Base-by-base conservation (phyloP, 2,888 invertebrate genomes). In the Marronus borbonicus region DNA sequence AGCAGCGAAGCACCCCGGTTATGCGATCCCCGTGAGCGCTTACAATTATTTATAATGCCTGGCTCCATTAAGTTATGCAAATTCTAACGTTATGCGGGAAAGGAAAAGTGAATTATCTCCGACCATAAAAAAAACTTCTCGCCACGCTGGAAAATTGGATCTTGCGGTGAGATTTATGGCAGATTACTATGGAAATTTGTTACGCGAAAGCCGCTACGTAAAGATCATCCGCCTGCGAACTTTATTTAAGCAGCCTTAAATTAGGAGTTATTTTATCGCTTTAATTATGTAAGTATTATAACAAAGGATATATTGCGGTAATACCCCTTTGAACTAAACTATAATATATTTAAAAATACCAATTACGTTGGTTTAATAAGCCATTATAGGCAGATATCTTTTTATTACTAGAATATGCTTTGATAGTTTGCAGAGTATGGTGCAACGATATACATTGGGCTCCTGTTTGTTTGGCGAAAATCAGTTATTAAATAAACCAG, bases 101-200 rank as follows among this genome's bases (percentile, higher is more conserved):
- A 77, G 70, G 36, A 72, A 77, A 62, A 69, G 77, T 77, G 70
- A 77, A 72, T 70, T 77, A 77, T 72, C 49, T 72, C 52, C 52
- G 52, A 31, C 70, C 31, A 44, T 72, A 77, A 69, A 77, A 81
- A 81, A 20, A 55, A 80, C 79, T 81, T 78, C 81, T 72, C 39
- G 60, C 78, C 76, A 78, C 72, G 82, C 80, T 81, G 83, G 84
- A 84, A 84, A 84, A 84, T 84, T 84, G 84, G 84, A 84, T 84
- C 83, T 83, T 81, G 83, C 81, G 83, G 79, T 80, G 81, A 83
- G 84, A 84, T 84, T 84, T 84, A 84, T 84, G 80, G 83, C 79
- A 83, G 83, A 84, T 84, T 84, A 84, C 83, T 84, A 84, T 84
- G 84, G 84, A 84, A 84, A 84, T 84, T 84, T 81, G 82, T 81